Percentiles rank a stretch among this genome's conserved stretches.
phyloP scores from a whole-genome alignment of 2,888 invertebrate genomes.

The Eretmocerus hayati region DNA sequence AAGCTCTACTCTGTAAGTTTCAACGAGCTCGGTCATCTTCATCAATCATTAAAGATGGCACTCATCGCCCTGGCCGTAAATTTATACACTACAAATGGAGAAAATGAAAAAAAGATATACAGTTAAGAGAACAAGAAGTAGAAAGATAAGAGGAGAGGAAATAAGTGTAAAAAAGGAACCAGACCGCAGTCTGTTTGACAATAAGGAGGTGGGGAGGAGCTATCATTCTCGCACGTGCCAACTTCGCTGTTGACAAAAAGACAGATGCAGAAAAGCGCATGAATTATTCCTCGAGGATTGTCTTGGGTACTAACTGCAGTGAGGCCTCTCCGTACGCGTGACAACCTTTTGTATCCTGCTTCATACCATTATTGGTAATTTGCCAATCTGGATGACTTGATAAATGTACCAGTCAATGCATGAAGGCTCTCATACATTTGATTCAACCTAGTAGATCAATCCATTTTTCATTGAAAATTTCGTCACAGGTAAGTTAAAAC shows the following conservation, averaged over 20 bases:
- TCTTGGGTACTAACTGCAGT: background rate
- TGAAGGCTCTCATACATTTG: no score
- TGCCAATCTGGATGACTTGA: background rate
- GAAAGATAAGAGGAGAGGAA: background rate
- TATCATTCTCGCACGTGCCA: background rate
- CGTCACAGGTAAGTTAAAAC: no score
- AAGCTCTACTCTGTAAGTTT: constrained; percentile 18
- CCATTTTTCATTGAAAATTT: no score
- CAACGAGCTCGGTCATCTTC: constrained; percentile 20
- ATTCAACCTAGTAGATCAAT: no score
- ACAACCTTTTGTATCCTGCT: no score
- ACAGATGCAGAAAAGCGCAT: constrained; percentile 18
- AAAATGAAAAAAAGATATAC: constrained; percentile 8
- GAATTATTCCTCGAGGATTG: constrained; percentile 20
- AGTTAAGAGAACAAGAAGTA: background rate
- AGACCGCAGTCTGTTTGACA: constrained; percentile 11
- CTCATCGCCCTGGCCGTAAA: constrained; percentile 22
- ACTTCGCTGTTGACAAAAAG: constrained; percentile 16
- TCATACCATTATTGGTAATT: constrained; percentile 15
- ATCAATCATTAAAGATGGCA: constrained; percentile 24
- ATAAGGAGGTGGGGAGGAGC: constrained; percentile 3
- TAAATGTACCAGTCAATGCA: no score
- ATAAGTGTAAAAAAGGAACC: background rate
- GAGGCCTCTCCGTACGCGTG: no score
- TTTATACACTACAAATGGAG: constrained; percentile 23